Percentiles rank a stretch among this genome's conserved stretches.
These are phyloP conservation scores for Gymnocephalus cernua DNA, from an alignment of 2,113 vertebrate species.

Conservation along the genomic window DNA sequence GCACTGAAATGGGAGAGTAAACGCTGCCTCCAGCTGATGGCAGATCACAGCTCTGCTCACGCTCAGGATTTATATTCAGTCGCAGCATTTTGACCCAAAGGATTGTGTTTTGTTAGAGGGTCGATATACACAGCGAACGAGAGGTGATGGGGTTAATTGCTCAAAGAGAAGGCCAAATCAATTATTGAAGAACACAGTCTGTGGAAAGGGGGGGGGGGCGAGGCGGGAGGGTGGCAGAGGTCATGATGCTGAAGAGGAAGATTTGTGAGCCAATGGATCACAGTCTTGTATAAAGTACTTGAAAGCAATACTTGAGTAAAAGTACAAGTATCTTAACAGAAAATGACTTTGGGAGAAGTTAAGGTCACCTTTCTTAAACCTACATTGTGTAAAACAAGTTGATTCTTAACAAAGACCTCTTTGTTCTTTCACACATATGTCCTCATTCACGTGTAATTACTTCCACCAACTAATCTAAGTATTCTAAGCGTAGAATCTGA, in stretches of 20 bases:
- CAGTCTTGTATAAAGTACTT: too few relatives aligned
- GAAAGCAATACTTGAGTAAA: too few relatives aligned
- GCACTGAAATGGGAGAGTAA: not conserved
- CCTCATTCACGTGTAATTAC: too few relatives aligned
- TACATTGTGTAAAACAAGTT: too few relatives aligned
- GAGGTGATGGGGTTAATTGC: conserved; percentile 70
- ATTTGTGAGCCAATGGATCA: conserved; percentile 20
- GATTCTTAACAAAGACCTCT: too few relatives aligned
- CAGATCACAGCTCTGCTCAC: not conserved
- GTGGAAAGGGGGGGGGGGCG: not conserved
- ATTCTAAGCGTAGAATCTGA: too few relatives aligned
- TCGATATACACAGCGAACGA: conserved; percentile 62
- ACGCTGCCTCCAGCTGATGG: conserved; percentile 5
- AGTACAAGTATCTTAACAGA: too few relatives aligned
- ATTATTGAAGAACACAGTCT: conserved; percentile 52
- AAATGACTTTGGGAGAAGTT: too few relatives aligned
- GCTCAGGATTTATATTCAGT: conserved; percentile 53
- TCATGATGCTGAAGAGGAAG: conserved; percentile 18
- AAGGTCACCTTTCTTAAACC: too few relatives aligned
- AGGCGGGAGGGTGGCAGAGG: conserved; percentile 19
- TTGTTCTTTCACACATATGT: too few relatives aligned
- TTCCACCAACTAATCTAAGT: too few relatives aligned
- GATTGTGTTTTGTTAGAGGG: conserved; percentile 33
- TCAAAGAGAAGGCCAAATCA: conserved; percentile 63
- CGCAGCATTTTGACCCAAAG: not conserved